These are phyloP conservation scores for Apus apus DNA, from an alignment of 2,113 vertebrate species.

Conservation along the genomic window DNA sequence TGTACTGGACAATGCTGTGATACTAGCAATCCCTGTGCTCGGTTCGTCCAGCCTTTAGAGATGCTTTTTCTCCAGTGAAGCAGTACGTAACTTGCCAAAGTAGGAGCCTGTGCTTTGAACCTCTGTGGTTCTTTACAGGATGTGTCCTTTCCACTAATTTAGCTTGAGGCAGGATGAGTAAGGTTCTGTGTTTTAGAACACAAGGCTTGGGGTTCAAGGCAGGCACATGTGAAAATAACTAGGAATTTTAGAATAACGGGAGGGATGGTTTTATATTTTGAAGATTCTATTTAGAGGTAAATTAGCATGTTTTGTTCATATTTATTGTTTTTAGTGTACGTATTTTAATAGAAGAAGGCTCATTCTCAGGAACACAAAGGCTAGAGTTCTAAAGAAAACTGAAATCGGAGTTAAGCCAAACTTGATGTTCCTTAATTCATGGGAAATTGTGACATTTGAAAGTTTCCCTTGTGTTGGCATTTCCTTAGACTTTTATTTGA, in stretches of 20 bases:
- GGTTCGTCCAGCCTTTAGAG: background rate
- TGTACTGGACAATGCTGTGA: background rate
- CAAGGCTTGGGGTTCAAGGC: background rate
- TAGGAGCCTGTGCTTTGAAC: background rate
- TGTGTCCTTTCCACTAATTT: background rate
- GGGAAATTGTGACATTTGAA: background rate
- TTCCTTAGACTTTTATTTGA: background rate
- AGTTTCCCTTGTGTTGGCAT: background rate
- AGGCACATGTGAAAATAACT: background rate
- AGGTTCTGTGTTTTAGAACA: background rate
- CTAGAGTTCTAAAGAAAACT: background rate
- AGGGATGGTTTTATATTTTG: background rate
- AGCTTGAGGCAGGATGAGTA: background rate
- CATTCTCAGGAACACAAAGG: background rate
- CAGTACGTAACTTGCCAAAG: background rate
- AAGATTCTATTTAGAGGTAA: background rate
- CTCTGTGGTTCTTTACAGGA: background rate
- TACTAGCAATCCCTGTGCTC: accelerated
- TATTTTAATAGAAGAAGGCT: background rate
- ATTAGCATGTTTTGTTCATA: background rate
- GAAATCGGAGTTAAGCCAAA: background rate
- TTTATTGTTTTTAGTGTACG: background rate
- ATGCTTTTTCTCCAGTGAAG: background rate
- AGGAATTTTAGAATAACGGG: background rate
- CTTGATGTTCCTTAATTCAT: background rate